phyloP scores from a whole-genome alignment of 2,797 vertebrate genomes.

The Serranus cabrilla region DNA sequence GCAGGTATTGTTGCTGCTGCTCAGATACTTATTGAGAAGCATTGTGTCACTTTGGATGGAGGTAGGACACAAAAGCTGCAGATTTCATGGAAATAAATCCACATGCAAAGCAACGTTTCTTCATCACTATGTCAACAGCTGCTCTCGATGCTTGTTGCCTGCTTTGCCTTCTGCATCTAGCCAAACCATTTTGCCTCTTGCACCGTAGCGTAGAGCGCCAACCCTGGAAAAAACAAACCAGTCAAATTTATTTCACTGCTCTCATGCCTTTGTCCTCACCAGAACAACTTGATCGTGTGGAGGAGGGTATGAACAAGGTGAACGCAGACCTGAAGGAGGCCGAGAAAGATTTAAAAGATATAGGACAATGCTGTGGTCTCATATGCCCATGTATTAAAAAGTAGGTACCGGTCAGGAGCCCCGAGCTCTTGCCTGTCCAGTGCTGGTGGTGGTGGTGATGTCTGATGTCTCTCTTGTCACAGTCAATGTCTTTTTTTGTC shows the following conservation, averaged over 20 bases:
- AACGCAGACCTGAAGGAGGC: conserved; percentile 99
- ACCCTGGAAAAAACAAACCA: conserved; percentile 22
- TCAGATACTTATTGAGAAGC: conserved; percentile 24
- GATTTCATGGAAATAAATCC: conserved; percentile 9
- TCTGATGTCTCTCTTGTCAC: conserved; percentile 92
- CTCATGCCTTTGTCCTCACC: conserved; percentile 99
- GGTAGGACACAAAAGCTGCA: conserved; percentile 36
- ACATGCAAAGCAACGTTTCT: conserved; percentile 1
- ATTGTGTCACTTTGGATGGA: conserved; percentile 25
- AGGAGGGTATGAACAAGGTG: conserved; percentile 99
- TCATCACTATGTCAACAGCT: not conserved
- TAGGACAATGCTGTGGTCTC: conserved; percentile 99
- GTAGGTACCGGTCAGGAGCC: conserved; percentile 96
- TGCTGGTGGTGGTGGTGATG: conserved; percentile 89
- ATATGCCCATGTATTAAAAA: conserved; percentile 99
- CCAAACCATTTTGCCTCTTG: conserved; percentile 48
- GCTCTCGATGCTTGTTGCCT: conserved; percentile 41
- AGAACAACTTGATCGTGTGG: conserved; percentile 99
- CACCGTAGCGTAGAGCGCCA: conserved; percentile 66
- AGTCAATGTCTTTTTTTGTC: conserved; percentile 98
- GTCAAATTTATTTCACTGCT: conserved; percentile 93
- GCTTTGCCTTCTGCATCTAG: conserved; percentile 67
- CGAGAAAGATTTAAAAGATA: conserved; percentile 99
- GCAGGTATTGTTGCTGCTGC: not conserved
- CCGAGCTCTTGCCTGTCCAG: conserved; percentile 90